Evolutionary conservation across 1,140 invertebrate species (phyloP).

Genomic region (Hyposmocoma kahamanoa): DNA sequence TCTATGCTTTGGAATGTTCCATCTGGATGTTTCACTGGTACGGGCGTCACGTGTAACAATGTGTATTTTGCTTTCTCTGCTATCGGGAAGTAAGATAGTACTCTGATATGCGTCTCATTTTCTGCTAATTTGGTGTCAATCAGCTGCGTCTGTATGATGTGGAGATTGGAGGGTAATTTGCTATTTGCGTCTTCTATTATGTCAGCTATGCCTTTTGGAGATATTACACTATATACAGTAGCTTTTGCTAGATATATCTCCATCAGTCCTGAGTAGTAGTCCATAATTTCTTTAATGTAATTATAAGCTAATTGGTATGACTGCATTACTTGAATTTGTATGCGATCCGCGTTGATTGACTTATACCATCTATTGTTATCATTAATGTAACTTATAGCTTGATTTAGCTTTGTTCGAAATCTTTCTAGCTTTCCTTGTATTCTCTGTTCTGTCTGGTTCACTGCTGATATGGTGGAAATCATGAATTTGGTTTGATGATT

Average conservation of each 20-base stretch:
- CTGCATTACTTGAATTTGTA: slow-evolving; percentile 1
- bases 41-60: background rate
- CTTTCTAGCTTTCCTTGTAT: slow-evolving; percentile 2
- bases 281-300: background rate
- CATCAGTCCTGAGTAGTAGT: slow-evolving; percentile 2
- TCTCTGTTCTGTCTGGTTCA: background rate
- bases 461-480: slow-evolving; percentile 1
- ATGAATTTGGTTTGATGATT: slow-evolving; percentile 6
- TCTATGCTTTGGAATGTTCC: slow-evolving; percentile 2
- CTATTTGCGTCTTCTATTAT: slow-evolving; percentile 5
- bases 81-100: slow-evolving; percentile 6
- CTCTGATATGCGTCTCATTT: slow-evolving; percentile 8
- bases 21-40: background rate
- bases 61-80: slow-evolving; percentile 1
- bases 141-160: slow-evolving; percentile 5
- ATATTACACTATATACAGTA: background rate
- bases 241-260: slow-evolving; percentile 4
- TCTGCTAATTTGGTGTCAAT: slow-evolving; percentile 5
- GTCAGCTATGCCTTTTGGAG: background rate
- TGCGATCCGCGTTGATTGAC: background rate
- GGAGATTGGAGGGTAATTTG: slow-evolving; percentile 8
- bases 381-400: slow-evolving; percentile 2
- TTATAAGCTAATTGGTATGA: slow-evolving; percentile 1
- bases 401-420: background rate
- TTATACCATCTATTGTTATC: slow-evolving; percentile 4